phyloP scores from a whole-genome alignment of 2,113 vertebrate genomes.

The Deroptyus accipitrinus region DNA sequence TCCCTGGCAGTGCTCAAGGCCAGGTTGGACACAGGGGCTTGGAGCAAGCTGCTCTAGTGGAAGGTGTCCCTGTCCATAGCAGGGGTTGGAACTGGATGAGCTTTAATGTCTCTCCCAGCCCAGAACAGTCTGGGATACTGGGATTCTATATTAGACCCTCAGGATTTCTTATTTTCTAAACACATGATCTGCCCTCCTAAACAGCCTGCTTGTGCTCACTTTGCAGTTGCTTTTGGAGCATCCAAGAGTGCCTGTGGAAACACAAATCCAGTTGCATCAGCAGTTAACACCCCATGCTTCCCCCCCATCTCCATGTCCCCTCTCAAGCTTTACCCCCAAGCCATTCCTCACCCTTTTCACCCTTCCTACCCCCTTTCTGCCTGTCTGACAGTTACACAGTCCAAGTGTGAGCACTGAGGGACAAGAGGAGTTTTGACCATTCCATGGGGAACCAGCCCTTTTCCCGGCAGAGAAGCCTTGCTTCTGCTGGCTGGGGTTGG shows the following conservation, averaged over 20 bases:
- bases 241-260: background rate
- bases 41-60: background rate
- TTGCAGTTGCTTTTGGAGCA: background rate
- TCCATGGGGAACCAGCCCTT: too few species aligned
- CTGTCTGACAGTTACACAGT: background rate
- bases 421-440: background rate
- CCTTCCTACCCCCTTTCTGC: background rate
- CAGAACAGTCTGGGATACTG: background rate
- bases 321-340: background rate
- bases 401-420: rapidly evolving
- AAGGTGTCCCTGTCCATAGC: background rate
- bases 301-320: rapidly evolving
- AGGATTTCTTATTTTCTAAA: background rate
- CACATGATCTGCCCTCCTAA: background rate
- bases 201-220: background rate
- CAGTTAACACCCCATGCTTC: background rate
- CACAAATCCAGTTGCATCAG: background rate
- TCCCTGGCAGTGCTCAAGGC: too few species aligned
- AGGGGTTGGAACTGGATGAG: background rate
- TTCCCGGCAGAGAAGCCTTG: too few species aligned
- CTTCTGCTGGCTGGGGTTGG: too few species aligned
- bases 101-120: background rate
- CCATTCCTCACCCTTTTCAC: background rate
- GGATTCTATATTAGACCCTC: background rate
- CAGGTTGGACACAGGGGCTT: too few species aligned